Evolutionary conservation across 2,113 vertebrate species (phyloP).

Genomic region (Halcyon malimbica): DNA sequence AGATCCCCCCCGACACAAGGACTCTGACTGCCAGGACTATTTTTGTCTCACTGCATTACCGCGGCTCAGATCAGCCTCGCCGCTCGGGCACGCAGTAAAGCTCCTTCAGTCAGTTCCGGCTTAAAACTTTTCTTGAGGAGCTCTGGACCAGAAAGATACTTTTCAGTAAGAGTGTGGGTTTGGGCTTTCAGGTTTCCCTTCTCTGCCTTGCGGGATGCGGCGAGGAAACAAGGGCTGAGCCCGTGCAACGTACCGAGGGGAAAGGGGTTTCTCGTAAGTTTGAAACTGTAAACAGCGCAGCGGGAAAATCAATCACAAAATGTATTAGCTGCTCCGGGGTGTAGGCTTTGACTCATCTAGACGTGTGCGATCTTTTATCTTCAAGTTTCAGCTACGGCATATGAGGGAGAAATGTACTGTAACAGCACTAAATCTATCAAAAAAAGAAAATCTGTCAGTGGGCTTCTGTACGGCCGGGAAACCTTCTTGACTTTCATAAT

Average conservation of each 20-base stretch:
- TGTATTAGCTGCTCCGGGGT: background rate
- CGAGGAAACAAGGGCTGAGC: background rate
- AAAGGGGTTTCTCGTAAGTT: background rate
- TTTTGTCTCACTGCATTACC: background rate
- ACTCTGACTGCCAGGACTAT: background rate
- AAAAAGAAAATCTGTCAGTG: conserved; percentile 16
- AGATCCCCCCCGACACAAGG: rapidly evolving
- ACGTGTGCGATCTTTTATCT: conserved; percentile 39
- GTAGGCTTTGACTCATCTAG: conserved; percentile 14
- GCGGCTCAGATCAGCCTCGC: background rate
- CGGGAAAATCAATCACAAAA: conserved; percentile 43
- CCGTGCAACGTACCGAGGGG: background rate
- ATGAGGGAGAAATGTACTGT: conserved; percentile 5
- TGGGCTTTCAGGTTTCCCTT: background rate
- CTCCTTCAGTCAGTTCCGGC: background rate
- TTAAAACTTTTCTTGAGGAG: background rate
- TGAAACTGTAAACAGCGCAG: background rate
- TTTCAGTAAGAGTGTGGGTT: background rate
- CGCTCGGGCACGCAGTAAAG: background rate
- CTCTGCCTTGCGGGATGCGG: background rate
- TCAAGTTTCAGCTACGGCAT: background rate
- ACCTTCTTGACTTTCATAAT: background rate
- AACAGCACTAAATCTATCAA: conserved; percentile 17
- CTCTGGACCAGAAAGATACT: background rate
- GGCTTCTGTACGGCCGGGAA: background rate